Base-by-base conservation (phyloP, 2,888 invertebrate species). In the Smittia sp. region DNA sequence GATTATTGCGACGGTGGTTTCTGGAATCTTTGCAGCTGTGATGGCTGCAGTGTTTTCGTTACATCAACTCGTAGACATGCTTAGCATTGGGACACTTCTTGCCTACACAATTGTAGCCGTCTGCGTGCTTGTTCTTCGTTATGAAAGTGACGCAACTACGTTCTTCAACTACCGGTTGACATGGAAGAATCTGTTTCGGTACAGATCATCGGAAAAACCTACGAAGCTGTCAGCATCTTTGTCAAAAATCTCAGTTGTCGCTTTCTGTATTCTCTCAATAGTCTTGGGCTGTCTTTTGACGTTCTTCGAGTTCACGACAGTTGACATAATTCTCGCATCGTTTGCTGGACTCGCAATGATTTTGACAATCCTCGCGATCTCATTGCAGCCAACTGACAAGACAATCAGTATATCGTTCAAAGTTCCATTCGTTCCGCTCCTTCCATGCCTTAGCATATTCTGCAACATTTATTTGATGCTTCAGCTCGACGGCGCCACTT, bases 31-130 rank as follows among this genome's bases (percentile, higher is more conserved):
- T 6, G 87, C 93, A 75, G 67, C 38, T 7, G n/a, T n/a, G 9
- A 32, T 67, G 38, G 92, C 96, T 0, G 85, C 93, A 0, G 80
- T 96, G n/a, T 94, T 97, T 81, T 91, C 96, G 82, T 84, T 96
- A 75, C 88, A 93, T 75, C 95, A 96, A 79, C 84, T 97, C 74
- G 95, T 97, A 75, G 94, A 96, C 79, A 96, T 97, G 91, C 94
- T 97, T 93, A 96, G 96, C 7, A 96, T 97, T 77, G 94, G 94
- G 9, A 94, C 94, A 0, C 84, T 95, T 1, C 84, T 94, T 69
- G 95, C 95, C 0, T 96, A 96, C 80, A 93, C 94, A 1, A 94
- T 96, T 76, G 96, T 97, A 0, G 93, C 95, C 0, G 88, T 94
- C 74, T 92, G 94, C 77, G 94, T 97, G 1, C 85, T 96, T 7